Conservation (phyloP, 2,113 vertebrate species). For the Eupsittula cactorum region DNA sequence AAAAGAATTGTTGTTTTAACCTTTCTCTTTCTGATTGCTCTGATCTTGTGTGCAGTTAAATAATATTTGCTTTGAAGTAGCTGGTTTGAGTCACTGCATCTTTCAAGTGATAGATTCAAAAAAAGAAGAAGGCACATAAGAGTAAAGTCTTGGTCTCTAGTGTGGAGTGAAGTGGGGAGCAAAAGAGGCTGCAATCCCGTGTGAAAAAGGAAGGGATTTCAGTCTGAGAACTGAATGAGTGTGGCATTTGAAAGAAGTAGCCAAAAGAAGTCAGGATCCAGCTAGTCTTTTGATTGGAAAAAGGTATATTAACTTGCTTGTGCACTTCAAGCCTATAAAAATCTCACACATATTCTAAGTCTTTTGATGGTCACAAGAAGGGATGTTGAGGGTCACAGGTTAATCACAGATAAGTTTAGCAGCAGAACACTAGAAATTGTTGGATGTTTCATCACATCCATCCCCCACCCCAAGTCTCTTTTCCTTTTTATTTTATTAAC, state of each 20-base stretch:
- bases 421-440: neutral
- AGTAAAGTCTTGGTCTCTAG: neutral
- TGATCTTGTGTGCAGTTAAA: neutral
- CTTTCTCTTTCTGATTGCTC: constrained; percentile 4
- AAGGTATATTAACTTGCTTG: neutral
- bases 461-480: neutral
- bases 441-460: neutral
- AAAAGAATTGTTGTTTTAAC: constrained; percentile 9
- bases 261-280: neutral
- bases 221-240: neutral
- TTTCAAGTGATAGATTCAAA: neutral
- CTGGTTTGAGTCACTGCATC: neutral
- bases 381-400: neutral
- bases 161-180: neutral
- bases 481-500: neutral
- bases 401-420: neutral
- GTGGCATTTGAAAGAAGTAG: neutral
- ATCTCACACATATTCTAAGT: neutral
- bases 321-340: neutral
- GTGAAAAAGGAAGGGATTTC: neutral
- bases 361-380: neutral
- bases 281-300: neutral
- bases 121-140: neutral
- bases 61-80: neutral
- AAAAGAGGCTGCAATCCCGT: neutral